phyloP scores from a whole-genome alignment of 1,140 invertebrate species.

The Trichoplusia ni region DNA sequence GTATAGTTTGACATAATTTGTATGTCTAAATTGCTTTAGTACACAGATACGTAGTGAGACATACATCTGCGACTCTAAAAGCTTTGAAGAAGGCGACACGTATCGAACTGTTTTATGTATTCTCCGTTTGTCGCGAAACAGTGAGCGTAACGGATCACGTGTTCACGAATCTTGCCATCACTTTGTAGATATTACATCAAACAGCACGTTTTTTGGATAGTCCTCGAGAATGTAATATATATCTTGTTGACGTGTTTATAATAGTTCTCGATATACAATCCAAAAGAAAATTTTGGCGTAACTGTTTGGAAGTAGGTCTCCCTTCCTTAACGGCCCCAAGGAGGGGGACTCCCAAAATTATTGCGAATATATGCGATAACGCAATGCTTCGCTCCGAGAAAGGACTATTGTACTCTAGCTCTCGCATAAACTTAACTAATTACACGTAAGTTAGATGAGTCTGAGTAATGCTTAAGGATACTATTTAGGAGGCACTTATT shows the following conservation, averaged over 20 bases:
- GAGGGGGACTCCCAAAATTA: slow-evolving; percentile 47
- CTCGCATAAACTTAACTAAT: slow-evolving; percentile 60
- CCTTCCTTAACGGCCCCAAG: slow-evolving; percentile 40
- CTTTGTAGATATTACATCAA: slow-evolving; percentile 22
- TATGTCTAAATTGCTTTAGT: slow-evolving; percentile 34
- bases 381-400: slow-evolving; percentile 36
- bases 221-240: background rate
- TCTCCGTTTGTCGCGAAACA: slow-evolving; percentile 19
- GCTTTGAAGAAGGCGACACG: slow-evolving; percentile 32
- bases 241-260: background rate
- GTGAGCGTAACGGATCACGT: slow-evolving; percentile 18
- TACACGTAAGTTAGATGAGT: slow-evolving; percentile 54
- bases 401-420: slow-evolving; percentile 45
- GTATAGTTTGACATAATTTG: slow-evolving; percentile 11
- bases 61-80: no score
- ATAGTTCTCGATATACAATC: slow-evolving; percentile 30
- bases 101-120: slow-evolving; percentile 23
- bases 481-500: slow-evolving; percentile 32
- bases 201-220: slow-evolving; percentile 12
- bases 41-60: slow-evolving; percentile 7
- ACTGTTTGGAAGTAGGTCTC: slow-evolving; percentile 33
- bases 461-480: slow-evolving; percentile 5
- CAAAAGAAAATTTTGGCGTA: slow-evolving; percentile 32
- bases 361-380: slow-evolving; percentile 56
- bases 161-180: slow-evolving; percentile 10